Evolutionary conservation across 2,797 vertebrate genomes (phyloP).

Genomic region (Poecilia gillii): DNA sequence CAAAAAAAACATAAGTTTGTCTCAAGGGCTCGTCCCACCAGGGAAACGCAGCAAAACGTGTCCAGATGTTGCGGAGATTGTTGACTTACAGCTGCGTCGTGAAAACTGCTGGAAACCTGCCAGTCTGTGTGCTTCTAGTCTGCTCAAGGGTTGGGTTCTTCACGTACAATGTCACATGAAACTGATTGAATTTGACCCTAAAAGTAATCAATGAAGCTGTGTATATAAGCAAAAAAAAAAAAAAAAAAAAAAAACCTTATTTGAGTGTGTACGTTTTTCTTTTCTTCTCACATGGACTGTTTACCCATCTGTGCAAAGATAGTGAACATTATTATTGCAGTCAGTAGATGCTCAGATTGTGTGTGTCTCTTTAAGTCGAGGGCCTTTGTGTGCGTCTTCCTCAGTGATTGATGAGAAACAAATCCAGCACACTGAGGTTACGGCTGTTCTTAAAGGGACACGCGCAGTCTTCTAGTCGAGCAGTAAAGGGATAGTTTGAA

Average conservation of each 20-base stretch:
- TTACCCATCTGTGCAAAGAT: background rate
- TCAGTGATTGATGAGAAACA: background rate
- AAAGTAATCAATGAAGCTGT: background rate
- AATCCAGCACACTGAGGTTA: background rate
- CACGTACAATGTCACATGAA: background rate
- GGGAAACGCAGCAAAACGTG: slow-evolving; percentile 1
- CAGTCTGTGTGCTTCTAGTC: background rate
- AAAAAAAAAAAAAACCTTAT: background rate
- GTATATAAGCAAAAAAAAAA: background rate
- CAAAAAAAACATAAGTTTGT: background rate
- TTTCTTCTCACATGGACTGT: background rate
- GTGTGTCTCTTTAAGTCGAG: background rate
- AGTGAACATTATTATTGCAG: background rate
- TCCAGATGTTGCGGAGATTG: background rate
- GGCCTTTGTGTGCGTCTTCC: background rate
- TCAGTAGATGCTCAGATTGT: background rate
- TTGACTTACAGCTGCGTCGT: background rate
- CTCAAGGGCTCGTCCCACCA: slow-evolving; percentile 3
- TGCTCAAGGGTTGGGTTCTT: background rate
- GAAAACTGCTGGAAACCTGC: background rate
- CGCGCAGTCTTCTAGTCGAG: background rate
- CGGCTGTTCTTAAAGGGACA: background rate
- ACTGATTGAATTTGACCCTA: background rate
- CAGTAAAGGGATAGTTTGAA: background rate
- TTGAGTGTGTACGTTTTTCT: background rate